Conservation (phyloP, 2,888 invertebrate genomes). For the Chrysodeixis includens region DNA sequence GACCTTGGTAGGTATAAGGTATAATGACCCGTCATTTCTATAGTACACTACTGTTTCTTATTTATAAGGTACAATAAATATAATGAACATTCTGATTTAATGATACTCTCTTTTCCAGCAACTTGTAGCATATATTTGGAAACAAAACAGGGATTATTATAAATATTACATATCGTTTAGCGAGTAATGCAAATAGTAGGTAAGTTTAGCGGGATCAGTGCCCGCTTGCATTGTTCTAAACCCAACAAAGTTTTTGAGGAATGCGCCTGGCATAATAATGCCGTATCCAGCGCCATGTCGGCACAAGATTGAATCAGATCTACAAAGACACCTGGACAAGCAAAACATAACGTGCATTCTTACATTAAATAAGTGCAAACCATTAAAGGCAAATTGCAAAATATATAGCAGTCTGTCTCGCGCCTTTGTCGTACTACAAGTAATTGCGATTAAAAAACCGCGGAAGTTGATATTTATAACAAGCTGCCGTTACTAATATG, state of each 20-base stretch:
- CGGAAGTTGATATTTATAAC: slow-evolving; percentile 65
- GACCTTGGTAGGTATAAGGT: not conserved
- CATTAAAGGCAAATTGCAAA: slow-evolving; percentile 61
- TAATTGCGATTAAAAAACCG: slow-evolving; percentile 64
- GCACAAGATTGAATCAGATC: slow-evolving; percentile 38
- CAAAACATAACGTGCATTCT: slow-evolving; percentile 53
- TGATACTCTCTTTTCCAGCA: too few species aligned
- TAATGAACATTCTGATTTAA: too few species aligned
- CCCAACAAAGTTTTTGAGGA: slow-evolving; percentile 22
- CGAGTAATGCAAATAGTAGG: too few species aligned
- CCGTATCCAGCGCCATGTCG: slow-evolving; percentile 25
- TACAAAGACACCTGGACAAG: slow-evolving; percentile 49
- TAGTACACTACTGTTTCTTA: not conserved
- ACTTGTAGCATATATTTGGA: too few species aligned
- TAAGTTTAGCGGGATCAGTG: not conserved
- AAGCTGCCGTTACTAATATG: slow-evolving; percentile 55
- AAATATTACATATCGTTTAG: too few species aligned
- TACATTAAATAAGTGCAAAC: slow-evolving; percentile 50
- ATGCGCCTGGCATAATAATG: slow-evolving; percentile 28
- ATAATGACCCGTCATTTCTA: not conserved
- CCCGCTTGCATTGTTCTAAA: not conserved
- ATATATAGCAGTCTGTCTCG: slow-evolving; percentile 43
- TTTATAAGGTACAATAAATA: too few species aligned
- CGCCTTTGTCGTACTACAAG: slow-evolving; percentile 56
- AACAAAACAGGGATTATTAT: too few species aligned